phyloP scores from a whole-genome alignment of 2,113 vertebrate species.

The Cottus gobio region DNA sequence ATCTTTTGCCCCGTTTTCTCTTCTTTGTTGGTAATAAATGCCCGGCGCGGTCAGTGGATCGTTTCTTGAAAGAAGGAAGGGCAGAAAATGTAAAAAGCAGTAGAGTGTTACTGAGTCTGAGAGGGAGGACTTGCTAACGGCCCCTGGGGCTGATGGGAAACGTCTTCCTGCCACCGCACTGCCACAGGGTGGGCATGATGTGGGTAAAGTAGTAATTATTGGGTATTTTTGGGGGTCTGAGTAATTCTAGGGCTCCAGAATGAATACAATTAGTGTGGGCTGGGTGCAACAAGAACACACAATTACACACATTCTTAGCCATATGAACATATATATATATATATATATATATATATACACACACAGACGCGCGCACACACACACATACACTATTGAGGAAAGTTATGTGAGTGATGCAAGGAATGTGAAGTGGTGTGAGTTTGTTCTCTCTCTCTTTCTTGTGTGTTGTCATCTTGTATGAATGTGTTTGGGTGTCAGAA shows the following conservation, averaged over 20 bases:
- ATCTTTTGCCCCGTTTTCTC: background rate
- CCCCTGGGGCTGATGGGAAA: conserved; percentile 22
- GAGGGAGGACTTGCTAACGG: background rate
- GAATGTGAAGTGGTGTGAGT: conserved; percentile 64
- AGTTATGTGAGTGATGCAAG: conserved; percentile 67
- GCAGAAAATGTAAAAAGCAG: background rate
- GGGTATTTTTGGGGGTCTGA: conserved; percentile 41
- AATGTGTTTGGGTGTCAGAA: conserved; percentile 30
- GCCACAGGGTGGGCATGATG: conserved; percentile 44
- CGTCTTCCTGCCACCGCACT: conserved; percentile 18
- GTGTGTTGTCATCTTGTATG: conserved; percentile 26
- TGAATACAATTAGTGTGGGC: conserved; percentile 57
- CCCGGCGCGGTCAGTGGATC: background rate
- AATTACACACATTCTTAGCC: background rate
- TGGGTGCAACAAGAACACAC: conserved; percentile 23
- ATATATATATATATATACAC: conserved; percentile 11
- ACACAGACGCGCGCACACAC: no score
- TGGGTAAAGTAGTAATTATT: conserved; percentile 61
- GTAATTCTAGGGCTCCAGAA: conserved; percentile 64
- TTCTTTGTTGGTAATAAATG: background rate
- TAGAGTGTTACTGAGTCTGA: background rate
- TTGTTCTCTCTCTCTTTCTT: conserved; percentile 24
- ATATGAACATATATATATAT: background rate
- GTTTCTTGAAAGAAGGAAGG: background rate
- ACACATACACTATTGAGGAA: conserved; percentile 16